Base-by-base conservation (phyloP, 2,797 vertebrate genomes). In the Protosalanx chinensis region DNA sequence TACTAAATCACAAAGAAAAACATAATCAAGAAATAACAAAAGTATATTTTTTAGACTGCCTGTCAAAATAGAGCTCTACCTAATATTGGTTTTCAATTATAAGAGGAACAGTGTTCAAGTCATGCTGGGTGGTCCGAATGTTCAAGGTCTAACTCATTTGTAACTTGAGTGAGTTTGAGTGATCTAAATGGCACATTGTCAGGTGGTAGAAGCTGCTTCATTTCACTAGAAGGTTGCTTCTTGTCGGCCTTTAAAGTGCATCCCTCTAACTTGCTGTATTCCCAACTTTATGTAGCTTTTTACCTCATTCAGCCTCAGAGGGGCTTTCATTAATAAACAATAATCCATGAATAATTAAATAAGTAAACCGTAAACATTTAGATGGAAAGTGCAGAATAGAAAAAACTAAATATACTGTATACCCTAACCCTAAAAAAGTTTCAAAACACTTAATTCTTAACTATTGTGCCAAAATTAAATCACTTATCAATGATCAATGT, bases 1-100 rank as follows among this genome's bases (percentile, higher is more conserved):
- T 74, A 32, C 46, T 60, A 46, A 68, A 59, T 68, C 18, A 35
- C 51, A 41, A 32, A 67, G 58, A 64, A 67, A 6, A 49, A 7
- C 18, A 7, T 16, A 5, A 56, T 16, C 20, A 15, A 29, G 27
- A 29, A 20, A 62, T 29, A 62, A 15, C 8, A 16, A 62, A 62
- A 29, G 41, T 46, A 46, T 46, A 1, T 20, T 59, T 59, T 6
- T 35, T 3, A n/a, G 61, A 35, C 18, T 64, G 15, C 16, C 30
- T 64, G 61, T 63, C 61, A 35, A 35, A 18, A 5, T 6, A 16
- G 30, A 64, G 5, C 4, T 35, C 30, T 2, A 5, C 20, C 27
- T 27, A 23, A 29, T 27, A 60, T 60, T 29, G 23, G 20, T 23
- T 60, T 16, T 32, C 32, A 6, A 3, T 37, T 5, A 16, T 33